Conservation (phyloP, 2,888 invertebrate genomes). For the Eilema griseolum region DNA sequence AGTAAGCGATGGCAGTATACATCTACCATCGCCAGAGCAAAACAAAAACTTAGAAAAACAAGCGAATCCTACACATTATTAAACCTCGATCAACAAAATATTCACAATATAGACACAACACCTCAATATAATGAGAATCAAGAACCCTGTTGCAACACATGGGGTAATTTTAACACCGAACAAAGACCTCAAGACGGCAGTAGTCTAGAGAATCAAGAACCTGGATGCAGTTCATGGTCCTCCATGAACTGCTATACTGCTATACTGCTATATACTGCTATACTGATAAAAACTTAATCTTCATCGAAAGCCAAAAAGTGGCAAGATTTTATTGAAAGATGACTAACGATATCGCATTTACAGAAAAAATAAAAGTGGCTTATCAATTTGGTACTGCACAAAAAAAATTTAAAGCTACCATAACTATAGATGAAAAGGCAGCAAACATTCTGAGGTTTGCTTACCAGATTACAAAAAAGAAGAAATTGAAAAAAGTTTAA, state of each 20-base stretch:
- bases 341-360: constrained; percentile 23
- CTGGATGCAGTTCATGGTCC: constrained; percentile 9
- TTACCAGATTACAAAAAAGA: constrained; percentile 34
- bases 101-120: constrained; percentile 10
- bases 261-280: no score
- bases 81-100: constrained; percentile 20
- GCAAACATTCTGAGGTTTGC: constrained; percentile 29
- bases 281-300: constrained; percentile 26
- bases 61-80: constrained; percentile 20
- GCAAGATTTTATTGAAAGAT: constrained; percentile 24
- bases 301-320: constrained; percentile 9
- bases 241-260: no score
- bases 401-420: constrained; percentile 19
- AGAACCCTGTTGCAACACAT: constrained; percentile 28
- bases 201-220: constrained; percentile 20
- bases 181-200: constrained; percentile 16
- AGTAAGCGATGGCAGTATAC: no score
- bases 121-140: constrained; percentile 28
- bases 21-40: constrained; percentile 4
- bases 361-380: constrained; percentile 29
- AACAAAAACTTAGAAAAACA: constrained; percentile 16
- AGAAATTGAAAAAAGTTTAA: constrained; percentile 30
- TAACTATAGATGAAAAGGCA: constrained; percentile 32
- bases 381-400: constrained; percentile 29
- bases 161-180: constrained; percentile 25